Evolutionary conservation across 2,888 invertebrate genomes (phyloP).

Genomic region (Ypsolopha sequella): DNA sequence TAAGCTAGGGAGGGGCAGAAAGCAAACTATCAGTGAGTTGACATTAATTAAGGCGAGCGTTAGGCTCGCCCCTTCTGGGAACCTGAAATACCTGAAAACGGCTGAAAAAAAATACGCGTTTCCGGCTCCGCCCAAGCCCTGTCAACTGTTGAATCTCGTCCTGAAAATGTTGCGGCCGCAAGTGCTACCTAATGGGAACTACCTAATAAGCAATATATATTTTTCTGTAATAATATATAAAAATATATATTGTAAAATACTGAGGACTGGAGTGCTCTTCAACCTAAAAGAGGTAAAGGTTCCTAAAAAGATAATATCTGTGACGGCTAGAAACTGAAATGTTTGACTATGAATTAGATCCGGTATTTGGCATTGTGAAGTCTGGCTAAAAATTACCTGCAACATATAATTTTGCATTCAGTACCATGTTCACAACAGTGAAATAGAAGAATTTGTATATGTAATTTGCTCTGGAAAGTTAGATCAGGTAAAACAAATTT

Average conservation of each 20-base stretch:
- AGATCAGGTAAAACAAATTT: neutral
- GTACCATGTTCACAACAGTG: conserved; percentile 12
- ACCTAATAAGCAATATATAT: conserved; percentile 12
- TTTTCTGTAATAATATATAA: too few species aligned
- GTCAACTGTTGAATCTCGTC: conserved; percentile 71
- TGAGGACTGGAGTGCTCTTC: neutral
- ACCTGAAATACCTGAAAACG: conserved; percentile 64
- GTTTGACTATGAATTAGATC: neutral
- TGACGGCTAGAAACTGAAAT: neutral
- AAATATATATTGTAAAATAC: too few species aligned
- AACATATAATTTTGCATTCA: conserved; percentile 56
- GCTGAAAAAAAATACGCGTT: conserved; percentile 29
- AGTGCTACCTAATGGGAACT: conserved; percentile 40
- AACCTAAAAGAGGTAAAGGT: neutral
- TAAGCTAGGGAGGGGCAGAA: conserved; percentile 72
- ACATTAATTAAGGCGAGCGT: conserved; percentile 45
- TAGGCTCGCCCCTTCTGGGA: conserved; percentile 58
- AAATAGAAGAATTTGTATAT: neutral
- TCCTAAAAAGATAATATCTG: neutral
- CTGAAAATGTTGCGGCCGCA: conserved; percentile 55
- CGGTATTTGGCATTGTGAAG: conserved; percentile 12
- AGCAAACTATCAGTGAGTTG: conserved; percentile 71
- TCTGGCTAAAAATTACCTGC: conserved; percentile 50
- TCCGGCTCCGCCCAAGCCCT: conserved; percentile 60
- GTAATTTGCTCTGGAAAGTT: neutral